Evolutionary conservation across 1,140 invertebrate genomes (phyloP).

Genomic region (Listronotus bonariensis): DNA sequence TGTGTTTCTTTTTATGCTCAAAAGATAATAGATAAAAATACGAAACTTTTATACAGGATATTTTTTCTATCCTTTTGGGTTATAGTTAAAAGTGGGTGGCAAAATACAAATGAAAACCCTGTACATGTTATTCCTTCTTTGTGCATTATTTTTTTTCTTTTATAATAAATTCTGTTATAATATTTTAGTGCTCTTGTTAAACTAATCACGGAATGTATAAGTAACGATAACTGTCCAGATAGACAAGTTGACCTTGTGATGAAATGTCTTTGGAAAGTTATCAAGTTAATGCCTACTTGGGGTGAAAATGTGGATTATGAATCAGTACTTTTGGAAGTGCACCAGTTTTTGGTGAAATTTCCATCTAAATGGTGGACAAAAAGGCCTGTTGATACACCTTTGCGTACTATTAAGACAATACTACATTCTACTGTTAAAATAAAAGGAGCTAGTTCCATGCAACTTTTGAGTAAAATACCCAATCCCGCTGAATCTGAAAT

Average conservation of each 20-base stretch:
- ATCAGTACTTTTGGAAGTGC: constrained; percentile 79
- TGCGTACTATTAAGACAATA: constrained; percentile 90
- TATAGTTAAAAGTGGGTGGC: too few species aligned
- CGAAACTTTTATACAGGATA: too few species aligned
- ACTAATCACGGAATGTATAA: constrained; percentile 74
- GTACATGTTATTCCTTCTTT: too few species aligned
- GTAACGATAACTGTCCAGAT: constrained; percentile 62
- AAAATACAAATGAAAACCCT: too few species aligned
- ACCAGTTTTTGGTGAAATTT: constrained; percentile 85
- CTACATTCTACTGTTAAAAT: constrained; percentile 83
- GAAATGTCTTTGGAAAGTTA: constrained; percentile 88
- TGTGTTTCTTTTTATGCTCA: too few species aligned
- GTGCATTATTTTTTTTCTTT: constrained; percentile 5
- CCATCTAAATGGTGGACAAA: constrained; percentile 80
- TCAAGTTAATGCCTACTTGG: constrained; percentile 78
- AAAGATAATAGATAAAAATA: too few species aligned
- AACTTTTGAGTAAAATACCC: constrained; percentile 78
- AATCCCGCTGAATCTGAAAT: constrained; percentile 81
- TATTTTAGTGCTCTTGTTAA: constrained; percentile 72
- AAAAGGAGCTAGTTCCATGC: constrained; percentile 75
- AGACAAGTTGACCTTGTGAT: constrained; percentile 82
- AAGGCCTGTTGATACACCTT: constrained; percentile 73
- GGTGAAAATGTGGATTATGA: constrained; percentile 79
- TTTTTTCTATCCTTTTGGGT: too few species aligned
- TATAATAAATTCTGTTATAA: constrained; percentile 6